These are phyloP conservation scores for Athalia cordata DNA, from an alignment of 2,888 invertebrate species.

Conservation along the genomic window DNA sequence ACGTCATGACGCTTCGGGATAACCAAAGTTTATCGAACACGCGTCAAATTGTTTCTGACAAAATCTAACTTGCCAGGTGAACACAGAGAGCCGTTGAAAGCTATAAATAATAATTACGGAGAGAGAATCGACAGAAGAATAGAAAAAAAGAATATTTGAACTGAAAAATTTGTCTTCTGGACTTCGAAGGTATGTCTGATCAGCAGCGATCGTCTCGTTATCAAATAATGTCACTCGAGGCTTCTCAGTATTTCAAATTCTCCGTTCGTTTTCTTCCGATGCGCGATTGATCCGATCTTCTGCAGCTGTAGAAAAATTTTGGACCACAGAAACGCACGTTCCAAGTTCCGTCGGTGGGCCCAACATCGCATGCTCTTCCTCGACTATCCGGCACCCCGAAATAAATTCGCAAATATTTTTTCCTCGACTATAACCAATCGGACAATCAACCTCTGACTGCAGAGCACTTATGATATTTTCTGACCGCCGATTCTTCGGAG, in stretches of 20 bases:
- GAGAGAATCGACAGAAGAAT: background rate
- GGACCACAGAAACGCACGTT: slow-evolving; percentile 2
- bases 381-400: background rate
- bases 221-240: slow-evolving; percentile 30
- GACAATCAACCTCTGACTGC: slow-evolving; percentile 2
- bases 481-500: background rate
- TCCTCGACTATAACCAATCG: background rate
- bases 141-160: background rate
- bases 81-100: slow-evolving; percentile 19
- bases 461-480: background rate
- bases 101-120: slow-evolving; percentile 22
- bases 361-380: slow-evolving; percentile 19
- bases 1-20: slow-evolving; percentile 38
- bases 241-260: slow-evolving; percentile 9
- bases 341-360: slow-evolving; percentile 24
- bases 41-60: slow-evolving; percentile 33
- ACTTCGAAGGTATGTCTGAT: background rate
- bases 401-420: slow-evolving; percentile 4
- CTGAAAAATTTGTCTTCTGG: background rate
- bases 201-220: slow-evolving; percentile 21
- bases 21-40: slow-evolving; percentile 35
- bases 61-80: slow-evolving; percentile 16
- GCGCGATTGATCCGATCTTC: slow-evolving; percentile 19
- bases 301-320: background rate
- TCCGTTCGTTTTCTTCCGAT: slow-evolving; percentile 9